A percentile compares a stretch with the other conserved stretches of the same genome.
These are phyloP conservation scores for Sphenodon punctatus DNA, from an alignment of 2,797 vertebrate species.

Conservation along the genomic window DNA sequence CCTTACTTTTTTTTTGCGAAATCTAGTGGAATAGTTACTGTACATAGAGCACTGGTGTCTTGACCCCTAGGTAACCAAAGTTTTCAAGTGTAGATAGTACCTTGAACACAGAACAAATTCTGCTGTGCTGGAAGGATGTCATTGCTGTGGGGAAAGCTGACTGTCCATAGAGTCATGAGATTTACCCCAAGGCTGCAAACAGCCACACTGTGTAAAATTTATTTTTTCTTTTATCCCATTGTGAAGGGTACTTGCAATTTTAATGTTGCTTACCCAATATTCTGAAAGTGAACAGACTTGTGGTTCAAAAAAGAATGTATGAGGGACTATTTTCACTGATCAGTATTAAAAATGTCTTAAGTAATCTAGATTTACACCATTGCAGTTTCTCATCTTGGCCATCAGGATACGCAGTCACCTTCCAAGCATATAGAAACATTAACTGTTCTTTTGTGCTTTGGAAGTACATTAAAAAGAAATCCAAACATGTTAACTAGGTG, in stretches of 20 bases:
- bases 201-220: too few relatives aligned
- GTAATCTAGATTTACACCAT: background rate
- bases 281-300: background rate
- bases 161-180: too few relatives aligned
- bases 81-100: background rate
- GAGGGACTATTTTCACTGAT: background rate
- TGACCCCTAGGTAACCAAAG: background rate
- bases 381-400: background rate
- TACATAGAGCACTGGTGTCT: background rate
- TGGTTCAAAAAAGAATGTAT: background rate
- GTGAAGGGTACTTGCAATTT: too few relatives aligned
- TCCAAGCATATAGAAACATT: background rate
- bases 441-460: too few relatives aligned
- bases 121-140: background rate
- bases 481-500: too few relatives aligned
- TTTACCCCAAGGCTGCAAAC: too few relatives aligned
- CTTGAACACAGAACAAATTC: background rate
- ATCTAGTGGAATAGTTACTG: too few relatives aligned
- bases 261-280: background rate
- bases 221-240: too few relatives aligned
- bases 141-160: background rate
- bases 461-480: too few relatives aligned
- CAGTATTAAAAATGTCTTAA: background rate
- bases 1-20: too few relatives aligned
- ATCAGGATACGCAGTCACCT: background rate